A percentile compares a stretch with the other conserved stretches of the same genome.
Conservation (phyloP, 2,797 vertebrate species). For the Halcyon chelicuti region DNA sequence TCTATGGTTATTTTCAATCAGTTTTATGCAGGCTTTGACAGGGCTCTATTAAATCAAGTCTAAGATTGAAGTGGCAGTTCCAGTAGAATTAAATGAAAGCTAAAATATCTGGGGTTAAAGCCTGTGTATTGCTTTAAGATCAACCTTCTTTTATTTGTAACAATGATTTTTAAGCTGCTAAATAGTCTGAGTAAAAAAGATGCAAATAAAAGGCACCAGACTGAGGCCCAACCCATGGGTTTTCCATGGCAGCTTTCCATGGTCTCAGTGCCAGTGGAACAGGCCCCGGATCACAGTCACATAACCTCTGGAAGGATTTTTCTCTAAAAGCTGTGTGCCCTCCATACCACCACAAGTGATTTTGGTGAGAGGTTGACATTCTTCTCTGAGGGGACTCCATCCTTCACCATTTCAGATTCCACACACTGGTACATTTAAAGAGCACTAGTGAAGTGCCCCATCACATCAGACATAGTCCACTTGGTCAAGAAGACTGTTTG, state of each 20-base stretch:
- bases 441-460: fast-evolving
- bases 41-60: constrained; percentile 25
- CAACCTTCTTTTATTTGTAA: background rate
- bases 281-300: too few relatives aligned
- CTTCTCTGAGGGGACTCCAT: background rate
- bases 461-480: fast-evolving
- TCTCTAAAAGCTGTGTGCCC: background rate
- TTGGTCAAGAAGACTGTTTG: background rate
- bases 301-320: background rate
- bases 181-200: background rate
- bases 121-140: background rate
- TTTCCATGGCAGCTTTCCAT: background rate
- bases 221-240: background rate
- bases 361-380: background rate
- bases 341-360: fast-evolving
- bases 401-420: background rate
- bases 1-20: constrained; percentile 44
- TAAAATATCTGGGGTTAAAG: background rate
- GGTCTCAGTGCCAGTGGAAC: background rate
- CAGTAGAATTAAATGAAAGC: background rate
- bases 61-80: constrained; percentile 22
- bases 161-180: background rate
- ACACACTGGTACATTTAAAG: fast-evolving
- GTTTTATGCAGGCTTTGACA: constrained; percentile 8
- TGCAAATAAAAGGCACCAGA: background rate